Percentiles rank a stretch among this genome's conserved stretches.
Evolutionary conservation across 2,797 vertebrate species (phyloP).

Genomic region (Scolopax bukidnonensis): DNA sequence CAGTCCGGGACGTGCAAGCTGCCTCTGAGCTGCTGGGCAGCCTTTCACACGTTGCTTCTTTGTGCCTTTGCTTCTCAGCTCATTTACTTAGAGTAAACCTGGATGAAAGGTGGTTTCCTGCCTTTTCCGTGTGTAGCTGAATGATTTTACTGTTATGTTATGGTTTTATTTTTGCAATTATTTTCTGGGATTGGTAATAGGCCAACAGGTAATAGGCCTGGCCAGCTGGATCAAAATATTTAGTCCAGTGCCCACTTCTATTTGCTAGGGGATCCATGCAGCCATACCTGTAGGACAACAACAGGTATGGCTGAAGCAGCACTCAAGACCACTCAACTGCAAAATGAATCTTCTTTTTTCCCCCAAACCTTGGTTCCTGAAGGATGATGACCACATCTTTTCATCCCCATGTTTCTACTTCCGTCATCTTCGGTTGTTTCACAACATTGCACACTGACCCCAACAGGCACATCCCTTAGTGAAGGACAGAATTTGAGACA

Average conservation of each 20-base stretch:
- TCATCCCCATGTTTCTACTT: not conserved
- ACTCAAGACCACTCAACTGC: not conserved
- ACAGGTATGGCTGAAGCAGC: not conserved
- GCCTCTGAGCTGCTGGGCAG: rapidly evolving
- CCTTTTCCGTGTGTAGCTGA: not conserved
- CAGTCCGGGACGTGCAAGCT: not conserved
- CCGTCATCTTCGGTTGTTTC: not conserved
- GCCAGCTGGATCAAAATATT: not conserved
- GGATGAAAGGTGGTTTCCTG: not conserved
- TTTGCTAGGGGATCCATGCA: not conserved
- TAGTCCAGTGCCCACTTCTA: not conserved
- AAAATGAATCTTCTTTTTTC: not conserved
- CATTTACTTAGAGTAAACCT: not conserved
- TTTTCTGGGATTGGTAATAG: not conserved
- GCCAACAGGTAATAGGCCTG: not conserved
- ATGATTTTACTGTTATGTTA: not conserved
- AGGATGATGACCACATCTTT: not conserved
- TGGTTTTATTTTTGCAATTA: not conserved
- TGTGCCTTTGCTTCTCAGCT: not conserved
- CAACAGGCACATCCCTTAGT: not conserved
- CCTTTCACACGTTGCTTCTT: not conserved
- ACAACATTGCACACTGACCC: rapidly evolving
- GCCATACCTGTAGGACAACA: not conserved
- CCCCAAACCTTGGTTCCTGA: not conserved
- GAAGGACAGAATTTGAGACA: not conserved